These are phyloP conservation scores for Notospermus geniculatus DNA, from an alignment of 1,140 invertebrate genomes.

Conservation along the genomic window DNA sequence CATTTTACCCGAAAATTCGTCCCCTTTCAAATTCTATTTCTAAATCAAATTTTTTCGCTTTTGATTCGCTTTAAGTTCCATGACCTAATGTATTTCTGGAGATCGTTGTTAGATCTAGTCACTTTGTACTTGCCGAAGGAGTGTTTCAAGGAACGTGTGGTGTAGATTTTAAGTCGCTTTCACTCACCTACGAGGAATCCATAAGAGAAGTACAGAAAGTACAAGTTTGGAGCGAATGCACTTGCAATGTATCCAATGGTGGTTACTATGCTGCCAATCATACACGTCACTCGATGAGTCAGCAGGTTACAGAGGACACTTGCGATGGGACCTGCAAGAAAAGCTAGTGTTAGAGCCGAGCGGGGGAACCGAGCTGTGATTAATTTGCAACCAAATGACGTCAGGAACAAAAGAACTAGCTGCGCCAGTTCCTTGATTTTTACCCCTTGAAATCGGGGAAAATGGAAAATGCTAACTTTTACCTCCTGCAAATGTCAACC, in stretches of 20 bases:
- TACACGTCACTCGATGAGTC: not conserved
- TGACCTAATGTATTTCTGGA: no score
- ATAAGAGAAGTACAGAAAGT: not conserved
- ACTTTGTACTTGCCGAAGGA: not conserved
- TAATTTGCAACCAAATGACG: no score
- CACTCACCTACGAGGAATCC: conserved; percentile 6
- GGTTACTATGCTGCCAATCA: not conserved
- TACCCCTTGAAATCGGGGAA: no score
- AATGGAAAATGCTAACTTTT: no score
- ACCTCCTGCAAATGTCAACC: no score
- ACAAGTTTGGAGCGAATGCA: not conserved
- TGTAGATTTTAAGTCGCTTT: conserved; percentile 30
- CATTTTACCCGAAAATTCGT: no score
- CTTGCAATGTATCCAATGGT: conserved; percentile 1
- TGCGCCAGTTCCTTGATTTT: no score
- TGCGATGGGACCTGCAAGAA: not conserved
- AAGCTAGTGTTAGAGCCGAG: not conserved
- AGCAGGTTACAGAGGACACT: not conserved
- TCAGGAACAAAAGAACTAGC: no score
- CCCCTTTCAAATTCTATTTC: no score
- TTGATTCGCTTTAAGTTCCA: no score
- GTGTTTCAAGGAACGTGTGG: conserved; percentile 21
- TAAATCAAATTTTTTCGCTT: no score
- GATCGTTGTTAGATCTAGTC: not conserved
- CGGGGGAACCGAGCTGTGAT: no score